These are phyloP conservation scores for Xyrichtys novacula DNA, from an alignment of 2,797 vertebrate genomes.

Conservation along the genomic window DNA sequence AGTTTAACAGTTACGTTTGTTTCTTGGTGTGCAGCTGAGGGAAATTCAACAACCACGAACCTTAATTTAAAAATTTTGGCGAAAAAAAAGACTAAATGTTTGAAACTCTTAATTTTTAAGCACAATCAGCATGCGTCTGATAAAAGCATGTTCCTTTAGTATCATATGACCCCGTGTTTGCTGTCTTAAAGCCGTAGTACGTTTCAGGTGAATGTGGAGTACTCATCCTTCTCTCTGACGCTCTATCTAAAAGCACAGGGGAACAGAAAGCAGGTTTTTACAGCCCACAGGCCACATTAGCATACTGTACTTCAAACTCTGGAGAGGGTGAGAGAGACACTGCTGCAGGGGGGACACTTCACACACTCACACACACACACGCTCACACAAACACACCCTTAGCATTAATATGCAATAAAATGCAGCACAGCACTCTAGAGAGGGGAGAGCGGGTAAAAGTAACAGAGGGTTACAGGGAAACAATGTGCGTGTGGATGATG, in stretches of 20 bases:
- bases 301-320: conserved; percentile 55
- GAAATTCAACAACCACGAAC: too few species aligned
- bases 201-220: background rate
- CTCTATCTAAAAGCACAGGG: conserved; percentile 1
- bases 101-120: background rate
- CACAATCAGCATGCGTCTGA: too few species aligned
- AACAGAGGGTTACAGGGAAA: conserved; percentile 15
- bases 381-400: conserved; percentile 32
- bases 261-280: conserved; percentile 29
- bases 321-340: conserved; percentile 38
- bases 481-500: background rate
- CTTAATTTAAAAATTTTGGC: too few species aligned
- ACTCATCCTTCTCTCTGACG: conserved; percentile 7
- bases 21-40: background rate
- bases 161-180: background rate
- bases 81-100: too few species aligned
- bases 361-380: conserved; percentile 40
- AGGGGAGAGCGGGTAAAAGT: conserved; percentile 7
- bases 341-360: conserved; percentile 53
- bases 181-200: background rate
- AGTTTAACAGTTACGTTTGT: conserved; percentile 8
- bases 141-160: too few species aligned
- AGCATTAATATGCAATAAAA: conserved; percentile 57
- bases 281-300: conserved; percentile 53
- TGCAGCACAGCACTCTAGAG: conserved; percentile 39